These are phyloP conservation scores for Harpalus rufipes DNA, from an alignment of 2,888 invertebrate genomes.

Conservation along the genomic window DNA sequence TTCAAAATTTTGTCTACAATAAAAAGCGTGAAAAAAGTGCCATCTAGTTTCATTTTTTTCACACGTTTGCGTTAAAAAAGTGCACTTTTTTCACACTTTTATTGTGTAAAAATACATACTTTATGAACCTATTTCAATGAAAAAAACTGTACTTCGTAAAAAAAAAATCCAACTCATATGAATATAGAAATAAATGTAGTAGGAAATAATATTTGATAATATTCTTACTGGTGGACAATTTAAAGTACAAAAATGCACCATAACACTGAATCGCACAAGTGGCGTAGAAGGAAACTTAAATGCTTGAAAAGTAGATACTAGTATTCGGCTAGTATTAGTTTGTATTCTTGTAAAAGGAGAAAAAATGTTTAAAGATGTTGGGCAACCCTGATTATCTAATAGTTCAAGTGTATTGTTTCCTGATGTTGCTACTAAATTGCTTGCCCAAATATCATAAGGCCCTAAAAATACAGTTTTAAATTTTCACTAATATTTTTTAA, in stretches of 20 bases:
- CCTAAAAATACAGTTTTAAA: slow-evolving; percentile 72
- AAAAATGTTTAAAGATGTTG: slow-evolving; percentile 83
- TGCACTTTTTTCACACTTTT: too few relatives aligned
- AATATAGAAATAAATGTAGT: background rate
- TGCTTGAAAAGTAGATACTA: slow-evolving; percentile 86
- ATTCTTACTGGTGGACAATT: slow-evolving; percentile 82
- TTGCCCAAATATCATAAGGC: slow-evolving; percentile 84
- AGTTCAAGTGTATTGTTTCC: slow-evolving; percentile 87
- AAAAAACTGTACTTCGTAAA: too few relatives aligned
- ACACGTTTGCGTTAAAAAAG: too few relatives aligned
- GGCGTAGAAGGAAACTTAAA: slow-evolving; percentile 93
- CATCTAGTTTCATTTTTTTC: too few relatives aligned
- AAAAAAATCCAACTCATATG: too few relatives aligned
- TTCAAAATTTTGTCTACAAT: too few relatives aligned
- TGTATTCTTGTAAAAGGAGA: slow-evolving; percentile 77
- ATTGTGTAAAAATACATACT: too few relatives aligned
- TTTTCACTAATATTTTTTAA: background rate
- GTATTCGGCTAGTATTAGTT: slow-evolving; percentile 74
- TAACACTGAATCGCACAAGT: slow-evolving; percentile 88
- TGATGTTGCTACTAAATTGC: slow-evolving; percentile 89
- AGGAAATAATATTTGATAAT: background rate
- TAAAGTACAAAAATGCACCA: slow-evolving; percentile 88
- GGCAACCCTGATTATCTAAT: slow-evolving; percentile 89
- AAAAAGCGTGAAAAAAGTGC: too few relatives aligned
- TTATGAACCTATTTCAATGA: too few relatives aligned